Conservation (phyloP, 2,888 invertebrate species). For the Chirona hameri region DNA sequence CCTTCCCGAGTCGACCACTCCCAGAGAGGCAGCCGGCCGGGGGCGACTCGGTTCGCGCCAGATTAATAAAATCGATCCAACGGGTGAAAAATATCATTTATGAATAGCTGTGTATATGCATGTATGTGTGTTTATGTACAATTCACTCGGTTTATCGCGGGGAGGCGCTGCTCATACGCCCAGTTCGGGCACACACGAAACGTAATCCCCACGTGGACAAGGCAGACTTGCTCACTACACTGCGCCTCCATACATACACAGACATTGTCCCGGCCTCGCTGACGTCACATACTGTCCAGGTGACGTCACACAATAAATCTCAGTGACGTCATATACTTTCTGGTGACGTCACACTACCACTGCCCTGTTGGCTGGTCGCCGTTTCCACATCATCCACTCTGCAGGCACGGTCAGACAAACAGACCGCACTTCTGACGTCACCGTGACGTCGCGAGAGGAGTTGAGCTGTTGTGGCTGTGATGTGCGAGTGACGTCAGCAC, state of each 20-base stretch:
- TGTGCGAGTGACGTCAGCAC: not conserved
- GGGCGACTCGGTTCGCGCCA: not conserved
- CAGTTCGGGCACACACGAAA: no score
- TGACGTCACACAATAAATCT: no score
- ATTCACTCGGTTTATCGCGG: not conserved
- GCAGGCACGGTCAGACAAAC: no score
- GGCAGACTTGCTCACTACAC: no score
- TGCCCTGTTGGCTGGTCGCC: not conserved
- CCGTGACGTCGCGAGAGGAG: no score
- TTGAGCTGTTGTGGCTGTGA: no score
- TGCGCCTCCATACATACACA: no score
- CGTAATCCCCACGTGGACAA: no score
- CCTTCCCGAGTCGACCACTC: not conserved
- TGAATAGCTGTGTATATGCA: not conserved
- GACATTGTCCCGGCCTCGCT: not conserved
- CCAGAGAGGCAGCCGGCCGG: not conserved
- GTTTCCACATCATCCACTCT: no score
- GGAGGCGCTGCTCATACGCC: not conserved
- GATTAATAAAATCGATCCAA: not conserved
- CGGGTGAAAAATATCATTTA: slow-evolving; percentile 4
- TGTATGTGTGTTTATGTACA: not conserved
- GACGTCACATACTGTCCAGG: no score
- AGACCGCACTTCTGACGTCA: no score
- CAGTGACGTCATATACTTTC: no score
- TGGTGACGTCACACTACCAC: not conserved